phyloP scores from a whole-genome alignment of 2,797 vertebrate genomes.

The Vireo griseus region DNA sequence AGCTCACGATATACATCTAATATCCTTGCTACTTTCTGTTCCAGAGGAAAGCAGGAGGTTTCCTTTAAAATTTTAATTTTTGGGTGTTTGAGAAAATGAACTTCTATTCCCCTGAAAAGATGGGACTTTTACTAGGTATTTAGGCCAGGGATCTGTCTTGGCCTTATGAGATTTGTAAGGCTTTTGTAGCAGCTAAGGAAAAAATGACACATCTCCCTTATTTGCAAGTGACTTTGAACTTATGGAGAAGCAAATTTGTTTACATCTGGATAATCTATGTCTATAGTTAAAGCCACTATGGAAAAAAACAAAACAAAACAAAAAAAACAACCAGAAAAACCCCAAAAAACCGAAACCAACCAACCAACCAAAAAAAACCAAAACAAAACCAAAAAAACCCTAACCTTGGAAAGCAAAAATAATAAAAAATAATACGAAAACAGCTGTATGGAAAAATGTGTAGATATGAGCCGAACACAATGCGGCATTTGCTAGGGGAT shows the following conservation, averaged over 20 bases:
- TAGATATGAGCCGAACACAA: slow-evolving; percentile 57
- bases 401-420: slow-evolving; percentile 26
- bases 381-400: neutral
- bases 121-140: neutral
- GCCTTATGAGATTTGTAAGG: slow-evolving; percentile 49
- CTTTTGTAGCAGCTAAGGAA: neutral
- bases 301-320: neutral
- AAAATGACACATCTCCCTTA: slow-evolving; percentile 40
- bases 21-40: neutral
- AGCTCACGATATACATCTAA: slow-evolving; percentile 16
- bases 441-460: slow-evolving; percentile 35
- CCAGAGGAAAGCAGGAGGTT: slow-evolving; percentile 2
- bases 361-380: too few species aligned
- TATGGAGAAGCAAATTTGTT: slow-evolving; percentile 49
- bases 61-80: slow-evolving; percentile 27
- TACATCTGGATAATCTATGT: slow-evolving; percentile 43
- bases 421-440: slow-evolving; percentile 54
- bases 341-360: neutral
- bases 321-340: neutral
- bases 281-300: slow-evolving; percentile 25
- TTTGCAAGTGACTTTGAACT: slow-evolving; percentile 58
- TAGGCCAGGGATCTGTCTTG: slow-evolving; percentile 50
- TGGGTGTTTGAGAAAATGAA: slow-evolving; percentile 20
- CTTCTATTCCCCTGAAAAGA: slow-evolving; percentile 26
- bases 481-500: slow-evolving; percentile 40